A percentile compares a stretch with the other conserved stretches of the same genome.
Evolutionary conservation across 64 coral and sea anemone genomes (phyloP).

Genomic region (Stichodactyla helianthus): DNA sequence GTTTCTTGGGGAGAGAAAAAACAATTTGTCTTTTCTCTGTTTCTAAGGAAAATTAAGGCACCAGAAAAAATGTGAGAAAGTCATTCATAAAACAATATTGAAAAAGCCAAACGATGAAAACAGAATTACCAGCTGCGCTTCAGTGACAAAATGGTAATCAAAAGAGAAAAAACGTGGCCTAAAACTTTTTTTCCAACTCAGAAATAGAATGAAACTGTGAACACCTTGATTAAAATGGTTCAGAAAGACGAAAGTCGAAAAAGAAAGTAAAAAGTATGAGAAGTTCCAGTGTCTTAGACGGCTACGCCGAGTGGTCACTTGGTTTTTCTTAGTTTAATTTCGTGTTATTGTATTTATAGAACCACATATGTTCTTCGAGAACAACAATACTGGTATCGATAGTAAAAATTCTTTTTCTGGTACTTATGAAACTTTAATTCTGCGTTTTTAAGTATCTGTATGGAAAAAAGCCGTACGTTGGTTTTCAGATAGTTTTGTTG

Average conservation of each 20-base stretch:
- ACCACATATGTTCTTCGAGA: background rate
- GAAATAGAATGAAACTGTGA: background rate
- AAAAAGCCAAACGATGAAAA: background rate
- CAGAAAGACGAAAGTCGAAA: background rate
- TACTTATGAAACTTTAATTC: background rate
- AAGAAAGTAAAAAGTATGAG: background rate
- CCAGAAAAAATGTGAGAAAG: conserved; percentile 26
- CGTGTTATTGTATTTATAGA: background rate
- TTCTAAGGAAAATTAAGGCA: conserved; percentile 32
- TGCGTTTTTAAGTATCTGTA: background rate
- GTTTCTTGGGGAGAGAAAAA: background rate
- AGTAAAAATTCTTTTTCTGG: background rate
- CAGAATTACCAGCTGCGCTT: background rate
- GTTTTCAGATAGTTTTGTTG: background rate
- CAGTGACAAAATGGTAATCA: background rate
- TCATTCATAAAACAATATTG: conserved; percentile 13
- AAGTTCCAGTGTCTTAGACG: background rate
- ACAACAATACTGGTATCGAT: background rate
- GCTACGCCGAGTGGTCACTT: background rate
- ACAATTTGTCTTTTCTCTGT: conserved; percentile 15
- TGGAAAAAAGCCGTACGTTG: background rate
- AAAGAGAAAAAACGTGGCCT: background rate
- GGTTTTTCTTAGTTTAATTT: background rate
- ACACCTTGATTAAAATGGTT: background rate
- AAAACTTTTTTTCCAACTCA: background rate